Evolutionary conservation across 2,888 invertebrate genomes (phyloP).

Genomic region (Archips crataeganus): DNA sequence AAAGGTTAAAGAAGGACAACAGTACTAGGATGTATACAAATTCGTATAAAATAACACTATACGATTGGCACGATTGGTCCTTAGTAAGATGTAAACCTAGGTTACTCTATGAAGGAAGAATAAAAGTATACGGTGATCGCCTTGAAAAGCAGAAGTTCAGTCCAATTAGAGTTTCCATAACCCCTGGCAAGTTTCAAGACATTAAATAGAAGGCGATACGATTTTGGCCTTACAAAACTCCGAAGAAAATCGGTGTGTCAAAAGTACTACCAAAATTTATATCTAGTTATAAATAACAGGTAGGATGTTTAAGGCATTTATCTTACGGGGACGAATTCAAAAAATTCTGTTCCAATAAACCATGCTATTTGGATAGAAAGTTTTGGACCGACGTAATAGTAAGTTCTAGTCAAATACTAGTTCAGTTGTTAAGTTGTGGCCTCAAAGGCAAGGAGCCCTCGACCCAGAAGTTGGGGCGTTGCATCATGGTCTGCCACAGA

Average conservation of each 20-base stretch:
- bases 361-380: neutral
- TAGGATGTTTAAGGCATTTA: slow-evolving; percentile 28
- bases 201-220: slow-evolving; percentile 1
- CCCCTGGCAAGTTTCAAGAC: slow-evolving; percentile 31
- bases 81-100: slow-evolving; percentile 41
- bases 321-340: slow-evolving; percentile 3
- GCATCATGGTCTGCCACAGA: slow-evolving; percentile 97
- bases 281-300: slow-evolving; percentile 23
- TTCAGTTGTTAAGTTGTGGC: slow-evolving; percentile 87
- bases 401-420: slow-evolving; percentile 14
- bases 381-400: neutral
- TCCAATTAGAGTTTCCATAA: slow-evolving; percentile 25
- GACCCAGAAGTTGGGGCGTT: slow-evolving; percentile 98
- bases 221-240: slow-evolving; percentile 20
- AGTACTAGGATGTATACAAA: slow-evolving; percentile 35
- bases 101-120: slow-evolving; percentile 23
- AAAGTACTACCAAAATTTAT: slow-evolving; percentile 22
- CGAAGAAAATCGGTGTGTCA: slow-evolving; percentile 5
- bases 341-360: neutral
- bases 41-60: slow-evolving; percentile 37
- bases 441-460: slow-evolving; percentile 95
- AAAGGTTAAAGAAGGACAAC: slow-evolving; percentile 1
- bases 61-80: slow-evolving; percentile 41
- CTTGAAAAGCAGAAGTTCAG: slow-evolving; percentile 33
- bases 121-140: neutral